Evolutionary conservation across 2,797 vertebrate genomes (phyloP), one percentile per base, ranked within the genome.

Genomic region (Urophycis tenuis): DNA sequence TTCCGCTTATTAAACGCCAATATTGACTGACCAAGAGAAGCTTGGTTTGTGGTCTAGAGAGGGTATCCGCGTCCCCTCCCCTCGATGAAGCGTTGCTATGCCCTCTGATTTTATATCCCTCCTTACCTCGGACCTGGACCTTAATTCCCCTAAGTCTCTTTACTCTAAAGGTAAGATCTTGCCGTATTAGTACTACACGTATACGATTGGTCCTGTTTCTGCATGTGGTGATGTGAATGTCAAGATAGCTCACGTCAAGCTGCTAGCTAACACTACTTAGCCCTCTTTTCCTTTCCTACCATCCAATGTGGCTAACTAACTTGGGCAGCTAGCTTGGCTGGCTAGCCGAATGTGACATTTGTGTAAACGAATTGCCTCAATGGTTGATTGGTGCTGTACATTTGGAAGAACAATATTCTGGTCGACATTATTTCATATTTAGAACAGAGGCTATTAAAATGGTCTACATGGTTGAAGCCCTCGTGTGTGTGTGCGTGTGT

Each of bases 101-200:
- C 96, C 96, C 95, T 98, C 96, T 94, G 96, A 98, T 95, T 98
- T 98, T 91, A 95, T 97, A 92, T 95, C 96, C 88, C 95, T 97
- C 88, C 95, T 97, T 88, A 97, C 94, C 93, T 95, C 96, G 91
- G 96, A 98, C 91, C 93, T 97, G 92, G 96, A 98, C 93, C 95
- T 96, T 88, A 96, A 96, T 90, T 97, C 95, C 81, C 96, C 96
- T 74, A 96, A 96, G 93, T 96, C 95, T 79, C 92, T 97, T 81
- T 97, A 98, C 91, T 96, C 96, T 81, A 95, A 95, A 96, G 96
- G 96, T 97, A 94, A 95, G 93, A 73, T 41, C 60, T 75, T 32
- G 35, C 25, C 35, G n/a, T 31, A 30, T 74, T 11, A 32, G 11
- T 11, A 30, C 25, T 14, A 1, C 25, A 29, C 72, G 35, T 25